Conservation (phyloP, 1,140 invertebrate species). For the Drosophila insularis region DNA sequence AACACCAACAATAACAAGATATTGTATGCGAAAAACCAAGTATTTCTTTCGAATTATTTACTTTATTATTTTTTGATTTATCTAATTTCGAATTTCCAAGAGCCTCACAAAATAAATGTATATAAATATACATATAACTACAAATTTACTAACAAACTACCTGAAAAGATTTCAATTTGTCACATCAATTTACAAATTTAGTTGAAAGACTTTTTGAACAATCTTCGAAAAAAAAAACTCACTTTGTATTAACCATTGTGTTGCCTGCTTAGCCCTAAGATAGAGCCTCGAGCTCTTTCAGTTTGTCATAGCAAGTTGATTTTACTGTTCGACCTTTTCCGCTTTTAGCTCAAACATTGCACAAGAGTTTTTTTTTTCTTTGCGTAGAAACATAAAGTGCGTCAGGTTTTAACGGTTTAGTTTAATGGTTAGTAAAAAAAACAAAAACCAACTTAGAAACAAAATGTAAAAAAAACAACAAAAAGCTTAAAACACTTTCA, state of each 20-base stretch:
- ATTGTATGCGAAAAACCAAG: too few species aligned
- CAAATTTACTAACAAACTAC: too few species aligned
- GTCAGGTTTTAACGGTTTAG: conserved; percentile 57
- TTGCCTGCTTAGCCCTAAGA: not conserved
- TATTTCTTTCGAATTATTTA: too few species aligned
- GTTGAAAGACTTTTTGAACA: not conserved
- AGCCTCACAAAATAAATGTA: too few species aligned
- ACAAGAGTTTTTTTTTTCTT: conserved; percentile 21
- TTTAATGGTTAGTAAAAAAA: conserved; percentile 24
- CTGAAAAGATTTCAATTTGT: not conserved
- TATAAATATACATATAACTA: too few species aligned
- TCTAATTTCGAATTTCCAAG: too few species aligned
- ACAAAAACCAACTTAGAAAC: conserved; percentile 20
- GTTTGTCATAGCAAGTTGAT: not conserved
- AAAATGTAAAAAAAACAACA: conserved; percentile 15
- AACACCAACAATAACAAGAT: too few species aligned
- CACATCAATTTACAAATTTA: not conserved
- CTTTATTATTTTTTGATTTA: too few species aligned
- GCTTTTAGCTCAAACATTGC: conserved; percentile 45
- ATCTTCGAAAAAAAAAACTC: not conserved
- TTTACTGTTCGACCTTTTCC: conserved; percentile 27
- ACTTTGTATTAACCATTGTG: not conserved
- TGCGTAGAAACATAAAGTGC: conserved; percentile 71
- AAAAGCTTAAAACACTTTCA: conserved; percentile 28
- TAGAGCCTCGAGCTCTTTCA: not conserved